Conservation (phyloP, 2,113 vertebrate species). For the Erythrocercus mccallii region DNA sequence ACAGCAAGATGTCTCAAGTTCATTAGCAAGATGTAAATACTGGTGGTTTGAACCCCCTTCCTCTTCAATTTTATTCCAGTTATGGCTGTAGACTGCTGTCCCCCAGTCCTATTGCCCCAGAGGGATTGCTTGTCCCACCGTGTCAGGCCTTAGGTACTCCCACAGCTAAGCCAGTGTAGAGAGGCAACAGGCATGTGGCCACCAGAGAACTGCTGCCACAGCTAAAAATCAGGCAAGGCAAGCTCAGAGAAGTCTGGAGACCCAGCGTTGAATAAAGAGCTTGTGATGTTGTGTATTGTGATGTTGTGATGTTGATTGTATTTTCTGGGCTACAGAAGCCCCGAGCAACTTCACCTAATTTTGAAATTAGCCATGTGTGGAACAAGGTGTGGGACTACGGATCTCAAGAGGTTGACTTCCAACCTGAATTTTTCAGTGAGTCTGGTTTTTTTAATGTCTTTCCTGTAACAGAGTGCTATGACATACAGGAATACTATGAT, state of each 20-base stretch:
- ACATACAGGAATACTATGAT: background rate
- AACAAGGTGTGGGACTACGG: background rate
- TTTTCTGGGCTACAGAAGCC: background rate
- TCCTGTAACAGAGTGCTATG: background rate
- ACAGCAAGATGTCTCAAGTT: background rate
- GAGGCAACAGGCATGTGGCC: rapidly evolving
- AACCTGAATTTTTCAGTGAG: background rate
- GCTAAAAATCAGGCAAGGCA: background rate
- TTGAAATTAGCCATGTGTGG: background rate
- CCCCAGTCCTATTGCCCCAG: rapidly evolving
- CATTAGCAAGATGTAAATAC: background rate
- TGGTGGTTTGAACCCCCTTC: background rate
- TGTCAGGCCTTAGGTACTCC: rapidly evolving
- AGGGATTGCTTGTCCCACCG: background rate
- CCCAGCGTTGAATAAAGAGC: background rate
- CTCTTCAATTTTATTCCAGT: background rate
- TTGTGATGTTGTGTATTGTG: background rate
- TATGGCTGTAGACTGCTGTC: too few relatives aligned
- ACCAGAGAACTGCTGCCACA: background rate
- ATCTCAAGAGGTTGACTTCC: background rate
- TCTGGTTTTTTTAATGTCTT: background rate
- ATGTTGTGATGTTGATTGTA: rapidly evolving
- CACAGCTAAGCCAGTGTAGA: rapidly evolving
- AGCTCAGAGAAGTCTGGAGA: background rate
- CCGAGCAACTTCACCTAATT: background rate